Base-by-base conservation (phyloP, 2,113 vertebrate species). In the Todiramphus chloris region DNA sequence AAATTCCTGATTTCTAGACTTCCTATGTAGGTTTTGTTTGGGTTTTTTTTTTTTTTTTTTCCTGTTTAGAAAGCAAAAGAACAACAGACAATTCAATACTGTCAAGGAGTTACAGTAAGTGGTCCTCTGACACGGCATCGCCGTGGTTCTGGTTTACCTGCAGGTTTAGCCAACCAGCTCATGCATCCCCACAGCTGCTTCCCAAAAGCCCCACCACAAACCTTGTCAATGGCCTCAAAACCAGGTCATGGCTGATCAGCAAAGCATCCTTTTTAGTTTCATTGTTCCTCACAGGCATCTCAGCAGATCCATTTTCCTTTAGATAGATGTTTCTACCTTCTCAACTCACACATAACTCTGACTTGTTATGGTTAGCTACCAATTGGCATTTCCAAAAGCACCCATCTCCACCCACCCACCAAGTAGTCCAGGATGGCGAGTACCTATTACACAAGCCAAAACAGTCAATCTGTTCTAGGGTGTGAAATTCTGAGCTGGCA, bases 401-500 rank as follows among this genome's bases (percentile, higher is more conserved):
- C 63, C 51, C 88, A 72, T 86, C 79, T 92, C 85, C 72, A 89
- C 76, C 83, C 92, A 94, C 73, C 72, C 88, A 90, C 60, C 79
- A 88, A 83, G 75, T 18, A 94, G 90, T 68, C 83, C 83, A 83
- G 80, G 83, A 89, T 75, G 88, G 88, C 83, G 94, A 53, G 53
- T 83, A 84, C 63, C 79, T 81, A 72, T 87, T 84, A 72, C 53
- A 90, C 69, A 89, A 95, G 88, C 60, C 76, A 97, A 96, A 94
- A 18, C 53, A 94, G 83, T 92, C 92, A 96, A 84, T 87, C 79
- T 96, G 64, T 90, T 95, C 77, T 70, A 94, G 70, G 55, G 76
- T 93, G 60, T 90, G 92, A 96, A 95, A 93, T 83, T 95, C 83
- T 27, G 17, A 90, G 85, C 79, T 94, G 76, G 83, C 76, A 82